phyloP scores from a whole-genome alignment of 2,113 vertebrate genomes.

The Aptenodytes forsteri region DNA sequence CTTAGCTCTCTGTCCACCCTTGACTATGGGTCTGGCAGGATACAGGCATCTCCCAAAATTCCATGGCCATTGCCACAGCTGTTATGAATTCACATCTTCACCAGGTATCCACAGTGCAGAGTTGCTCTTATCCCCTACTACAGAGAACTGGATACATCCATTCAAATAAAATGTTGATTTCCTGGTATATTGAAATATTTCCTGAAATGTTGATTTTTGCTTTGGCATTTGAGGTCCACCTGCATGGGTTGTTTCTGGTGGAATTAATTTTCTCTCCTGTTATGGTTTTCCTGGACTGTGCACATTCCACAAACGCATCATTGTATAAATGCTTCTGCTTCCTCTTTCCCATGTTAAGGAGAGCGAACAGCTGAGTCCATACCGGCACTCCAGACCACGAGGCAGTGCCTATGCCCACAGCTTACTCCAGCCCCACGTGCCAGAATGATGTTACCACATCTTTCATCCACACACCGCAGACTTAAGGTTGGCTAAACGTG shows the following conservation, averaged over 20 bases:
- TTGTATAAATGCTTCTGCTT: background rate
- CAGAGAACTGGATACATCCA: background rate
- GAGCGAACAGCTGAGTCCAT: background rate
- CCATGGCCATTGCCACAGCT: background rate
- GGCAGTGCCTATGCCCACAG: background rate
- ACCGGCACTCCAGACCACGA: rapidly evolving
- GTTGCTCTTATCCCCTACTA: background rate
- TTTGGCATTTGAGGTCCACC: background rate
- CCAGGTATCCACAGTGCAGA: background rate
- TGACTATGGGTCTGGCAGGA: background rate
- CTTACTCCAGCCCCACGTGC: background rate
- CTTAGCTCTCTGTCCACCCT: background rate
- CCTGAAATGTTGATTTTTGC: background rate
- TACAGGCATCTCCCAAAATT: background rate
- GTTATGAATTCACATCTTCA: background rate
- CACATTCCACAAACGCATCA: background rate
- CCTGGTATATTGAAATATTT: background rate
- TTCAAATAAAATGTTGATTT: background rate
- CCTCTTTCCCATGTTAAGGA: no score
- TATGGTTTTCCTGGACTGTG: background rate
- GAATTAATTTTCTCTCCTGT: background rate
- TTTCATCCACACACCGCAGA: background rate
- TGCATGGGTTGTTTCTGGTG: background rate
- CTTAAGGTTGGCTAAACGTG: background rate
- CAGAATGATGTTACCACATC: background rate